Base-by-base conservation (phyloP, 2,888 invertebrate genomes). In the Leucoptera coffeella region DNA sequence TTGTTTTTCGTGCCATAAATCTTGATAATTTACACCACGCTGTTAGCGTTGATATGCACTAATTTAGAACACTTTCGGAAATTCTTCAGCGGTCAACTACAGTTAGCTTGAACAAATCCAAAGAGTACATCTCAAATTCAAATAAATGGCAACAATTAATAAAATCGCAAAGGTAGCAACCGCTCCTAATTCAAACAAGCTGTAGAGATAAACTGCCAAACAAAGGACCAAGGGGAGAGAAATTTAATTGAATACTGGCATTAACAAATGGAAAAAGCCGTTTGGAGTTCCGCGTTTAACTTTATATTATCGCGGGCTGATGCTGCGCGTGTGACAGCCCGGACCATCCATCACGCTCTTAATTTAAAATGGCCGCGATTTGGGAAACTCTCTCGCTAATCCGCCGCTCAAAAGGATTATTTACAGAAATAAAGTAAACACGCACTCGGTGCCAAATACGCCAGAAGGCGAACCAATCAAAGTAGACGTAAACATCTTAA, bases 221-320 rank as follows among this genome's bases (percentile, higher is more conserved):
- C n/a, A n/a, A n/a, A n/a, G 10, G 28, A 45, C 49, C 48, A 58
- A 55, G 61, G 53, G 41, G 54, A 56, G 55, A 50, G 50, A 56
- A 56, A 61, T 62, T 60, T 61, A 65, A 67, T 65, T 65, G 65
- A 67, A 67, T 59, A 54, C 59, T 58, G 59, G 62, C 61, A 61
- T 62, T 64, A 64, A 65, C 65, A 60, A 67, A 65, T 62, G 62
- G 58, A 61, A 48, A 51, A 48, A 47, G 43, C 56, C 57, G 47
- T 60, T 61, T 56, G 51, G 55, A 61, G 59, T 59, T 58, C 55
- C 51, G 56, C 56, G 56, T 62, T 60, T 56, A 60, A 64, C 52
- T 62, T 62, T 58, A 62, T 62, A 62, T 56, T 59, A 64, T 57
- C 51, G 50, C 55, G 48, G 56, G 55, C 55, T 59, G 58, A 40